phyloP scores from a whole-genome alignment of 2,797 vertebrate species.

The Alectoris magna region DNA sequence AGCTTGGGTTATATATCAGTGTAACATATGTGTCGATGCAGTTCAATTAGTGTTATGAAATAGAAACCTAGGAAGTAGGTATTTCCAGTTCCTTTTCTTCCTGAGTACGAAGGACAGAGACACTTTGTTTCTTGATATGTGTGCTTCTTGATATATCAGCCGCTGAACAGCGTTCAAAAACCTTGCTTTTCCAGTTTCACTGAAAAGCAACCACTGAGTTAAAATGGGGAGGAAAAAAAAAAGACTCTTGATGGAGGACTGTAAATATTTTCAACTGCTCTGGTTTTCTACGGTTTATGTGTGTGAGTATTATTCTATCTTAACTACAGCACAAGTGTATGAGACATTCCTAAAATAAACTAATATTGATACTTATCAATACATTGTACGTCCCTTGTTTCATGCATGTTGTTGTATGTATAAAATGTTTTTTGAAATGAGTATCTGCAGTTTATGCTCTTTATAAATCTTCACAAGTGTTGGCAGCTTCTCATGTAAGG shows the following conservation, averaged over 20 bases:
- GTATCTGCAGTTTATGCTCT: not conserved
- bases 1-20: not conserved
- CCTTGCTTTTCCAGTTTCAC: not conserved
- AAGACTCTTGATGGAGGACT: not conserved
- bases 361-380: not conserved
- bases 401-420: not conserved
- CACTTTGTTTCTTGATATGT: not conserved
- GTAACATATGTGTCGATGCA: not conserved
- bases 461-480: not conserved
- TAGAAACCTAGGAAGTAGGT: not conserved
- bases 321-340: not conserved
- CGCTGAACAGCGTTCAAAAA: not conserved
- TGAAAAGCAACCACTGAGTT: not conserved
- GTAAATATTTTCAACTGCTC: not conserved
- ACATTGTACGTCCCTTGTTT: not conserved
- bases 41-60: not conserved
- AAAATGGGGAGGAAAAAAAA: not conserved
- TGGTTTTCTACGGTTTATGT: not conserved
- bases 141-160: not conserved
- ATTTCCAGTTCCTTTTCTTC: not conserved
- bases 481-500: not conserved
- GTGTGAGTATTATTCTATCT: not conserved
- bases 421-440: not conserved
- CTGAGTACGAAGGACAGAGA: not conserved
- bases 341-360: not conserved